Base-by-base conservation (phyloP, 1,140 invertebrate species). In the Arion vulgaris region DNA sequence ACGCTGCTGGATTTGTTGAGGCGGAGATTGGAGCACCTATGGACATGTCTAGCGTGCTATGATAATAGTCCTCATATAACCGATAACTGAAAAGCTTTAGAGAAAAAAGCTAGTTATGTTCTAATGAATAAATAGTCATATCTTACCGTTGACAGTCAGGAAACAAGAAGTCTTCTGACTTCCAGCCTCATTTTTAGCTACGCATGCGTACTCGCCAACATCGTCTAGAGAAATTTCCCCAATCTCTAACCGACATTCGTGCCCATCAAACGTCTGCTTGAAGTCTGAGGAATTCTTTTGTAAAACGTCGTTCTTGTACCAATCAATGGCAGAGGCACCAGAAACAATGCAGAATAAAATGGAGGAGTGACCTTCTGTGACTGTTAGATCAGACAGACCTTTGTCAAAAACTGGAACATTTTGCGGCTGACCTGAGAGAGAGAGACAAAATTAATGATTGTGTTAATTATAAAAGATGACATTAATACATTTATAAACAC, bases 171-270 rank as follows among this genome's bases (percentile, higher is more conserved):
- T 85, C 57, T 82, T 86, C 26, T 85, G 75, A 69, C 89, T 86
- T 36, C 88, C 89, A 66, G 82, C 41, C 17, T 84, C 83, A 82
- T 89, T 91, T 36, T 85, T 87, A 49, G 87, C 80, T 34, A 87
- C 79, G 83, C 89, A 90, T 34, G 85, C 68, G 84, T 89, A 91
- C 62, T 80, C 78, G 19, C 90, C 90, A 73, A 68, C 82, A 75
- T 91, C 90, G 38, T 90, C 89, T 15, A 89, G 81, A 79, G 88
- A 89, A 17, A 90, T 85, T 79, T 90, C 90, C 11, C 53, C 82
- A 15, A 91, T 88, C 75, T 90, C 86, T 28, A 91, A 85, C 34
- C 85, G 85, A 26, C 88, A 88, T 36, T 78, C 83, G 1, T 49
- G 41, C 26, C 88, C 89, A 79, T 89, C 88, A 80, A 87, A 89